Evolutionary conservation across 92 coral and sea anemone genomes (phyloP).

Genomic region (Palythoa caribaeorum): DNA sequence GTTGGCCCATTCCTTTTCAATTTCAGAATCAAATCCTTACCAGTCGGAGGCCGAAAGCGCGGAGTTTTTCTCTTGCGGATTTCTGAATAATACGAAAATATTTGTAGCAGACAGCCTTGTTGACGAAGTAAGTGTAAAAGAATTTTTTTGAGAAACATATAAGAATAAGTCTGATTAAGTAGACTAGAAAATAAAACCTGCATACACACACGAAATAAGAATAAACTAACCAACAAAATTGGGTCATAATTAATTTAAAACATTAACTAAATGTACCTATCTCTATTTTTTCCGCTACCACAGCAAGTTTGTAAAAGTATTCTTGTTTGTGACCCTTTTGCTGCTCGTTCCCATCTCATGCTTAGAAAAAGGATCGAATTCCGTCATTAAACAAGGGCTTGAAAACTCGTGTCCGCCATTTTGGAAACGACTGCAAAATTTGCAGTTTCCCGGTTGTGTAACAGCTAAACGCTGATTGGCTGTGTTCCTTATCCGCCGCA

Average conservation of each 20-base stretch:
- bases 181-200: no score
- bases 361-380: no score
- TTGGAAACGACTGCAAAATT: background rate
- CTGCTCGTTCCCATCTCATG: no score
- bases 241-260: no score
- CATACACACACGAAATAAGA: no score
- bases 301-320: no score
- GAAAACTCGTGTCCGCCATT: background rate
- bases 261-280: no score
- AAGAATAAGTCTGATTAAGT: no score
- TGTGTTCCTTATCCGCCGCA: background rate
- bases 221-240: no score
- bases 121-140: slow-evolving; percentile 71
- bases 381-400: background rate
- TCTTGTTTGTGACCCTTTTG: no score
- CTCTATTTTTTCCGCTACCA: no score
- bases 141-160: background rate
- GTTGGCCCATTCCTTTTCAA: background rate
- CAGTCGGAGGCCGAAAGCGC: slow-evolving; percentile 87
- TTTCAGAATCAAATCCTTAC: slow-evolving; percentile 86
- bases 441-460: background rate
- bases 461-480: background rate
- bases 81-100: slow-evolving; percentile 87
- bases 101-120: slow-evolving; percentile 99
- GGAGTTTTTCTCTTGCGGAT: slow-evolving; percentile 95